Evolutionary conservation across 2,113 vertebrate species (phyloP).

Genomic region (Gadus chalcogrammus): DNA sequence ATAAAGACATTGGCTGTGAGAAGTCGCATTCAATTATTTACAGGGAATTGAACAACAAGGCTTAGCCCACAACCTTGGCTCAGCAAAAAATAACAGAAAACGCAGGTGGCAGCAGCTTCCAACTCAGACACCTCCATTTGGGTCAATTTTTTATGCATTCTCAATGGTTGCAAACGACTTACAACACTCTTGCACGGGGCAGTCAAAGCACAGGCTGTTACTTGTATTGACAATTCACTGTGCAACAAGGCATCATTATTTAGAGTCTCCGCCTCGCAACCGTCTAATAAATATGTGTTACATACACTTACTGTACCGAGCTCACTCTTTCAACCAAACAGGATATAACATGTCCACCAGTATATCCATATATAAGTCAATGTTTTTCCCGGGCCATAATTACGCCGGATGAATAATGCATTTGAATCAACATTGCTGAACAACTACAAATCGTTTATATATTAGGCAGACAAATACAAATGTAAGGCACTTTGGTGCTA

Average conservation of each 20-base stretch:
- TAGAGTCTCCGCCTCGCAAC: neutral
- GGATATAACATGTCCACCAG: constrained; percentile 7
- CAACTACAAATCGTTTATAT: constrained; percentile 4
- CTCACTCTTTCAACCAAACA: neutral
- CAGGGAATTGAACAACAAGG: constrained; percentile 64
- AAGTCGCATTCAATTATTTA: constrained; percentile 68
- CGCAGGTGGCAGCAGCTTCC: constrained; percentile 57
- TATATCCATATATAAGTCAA: constrained; percentile 6
- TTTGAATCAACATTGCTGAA: constrained; percentile 10
- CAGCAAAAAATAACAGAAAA: constrained; percentile 63
- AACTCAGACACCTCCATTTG: constrained; percentile 46
- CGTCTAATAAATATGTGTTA: neutral
- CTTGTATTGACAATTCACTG: constrained; percentile 34
- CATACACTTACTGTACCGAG: neutral
- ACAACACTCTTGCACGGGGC: constrained; percentile 23
- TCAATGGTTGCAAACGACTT: constrained; percentile 59
- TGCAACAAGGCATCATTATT: constrained; percentile 38
- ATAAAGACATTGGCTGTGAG: constrained; percentile 50
- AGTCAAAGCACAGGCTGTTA: constrained; percentile 29
- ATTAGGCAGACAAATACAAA: constrained; percentile 19
- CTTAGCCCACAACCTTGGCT: constrained; percentile 54
- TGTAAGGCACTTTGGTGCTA: constrained; percentile 4
- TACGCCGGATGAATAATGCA: constrained; percentile 41
- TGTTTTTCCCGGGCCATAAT: constrained; percentile 4
- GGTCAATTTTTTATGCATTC: constrained; percentile 66